Percentiles rank a stretch among this genome's conserved stretches.
Conservation (phyloP, 2,888 invertebrate species). For the Drosophila yooni region DNA sequence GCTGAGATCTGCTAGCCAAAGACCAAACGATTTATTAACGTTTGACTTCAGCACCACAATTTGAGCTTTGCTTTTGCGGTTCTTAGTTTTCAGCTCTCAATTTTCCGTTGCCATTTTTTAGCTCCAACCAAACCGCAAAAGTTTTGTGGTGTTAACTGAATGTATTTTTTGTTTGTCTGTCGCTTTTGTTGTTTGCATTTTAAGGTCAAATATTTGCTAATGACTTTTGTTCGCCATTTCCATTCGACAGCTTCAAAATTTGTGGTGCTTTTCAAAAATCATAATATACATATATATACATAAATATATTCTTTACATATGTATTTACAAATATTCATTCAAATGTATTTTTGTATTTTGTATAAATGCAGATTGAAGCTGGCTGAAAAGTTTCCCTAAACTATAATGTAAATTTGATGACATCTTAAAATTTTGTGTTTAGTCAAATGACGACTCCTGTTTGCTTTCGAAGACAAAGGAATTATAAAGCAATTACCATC, state of each 20-base stretch:
- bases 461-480: constrained; percentile 4
- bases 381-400: constrained; percentile 26
- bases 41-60: constrained; percentile 57
- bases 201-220: constrained; percentile 74
- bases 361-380: constrained; percentile 47
- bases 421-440: constrained; percentile 10
- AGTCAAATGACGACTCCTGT: constrained; percentile 16
- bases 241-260: constrained; percentile 51
- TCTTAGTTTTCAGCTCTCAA: background rate
- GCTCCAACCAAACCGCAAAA: constrained; percentile 30
- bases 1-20: constrained; percentile 19
- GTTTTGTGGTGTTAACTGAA: constrained; percentile 75
- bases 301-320: constrained; percentile 19
- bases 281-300: background rate
- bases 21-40: constrained; percentile 77
- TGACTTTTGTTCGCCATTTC: constrained; percentile 68
- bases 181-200: constrained; percentile 26
- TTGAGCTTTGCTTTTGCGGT: constrained; percentile 55
- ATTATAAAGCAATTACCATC: background rate
- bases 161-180: constrained; percentile 31
- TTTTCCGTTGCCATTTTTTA: background rate
- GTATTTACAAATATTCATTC: constrained; percentile 5
- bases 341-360: constrained; percentile 44
- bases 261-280: constrained; percentile 43
- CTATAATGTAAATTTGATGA: constrained; percentile 34